These are phyloP conservation scores for Calypte anna DNA, from an alignment of 2,113 vertebrate species.

Conservation along the genomic window DNA sequence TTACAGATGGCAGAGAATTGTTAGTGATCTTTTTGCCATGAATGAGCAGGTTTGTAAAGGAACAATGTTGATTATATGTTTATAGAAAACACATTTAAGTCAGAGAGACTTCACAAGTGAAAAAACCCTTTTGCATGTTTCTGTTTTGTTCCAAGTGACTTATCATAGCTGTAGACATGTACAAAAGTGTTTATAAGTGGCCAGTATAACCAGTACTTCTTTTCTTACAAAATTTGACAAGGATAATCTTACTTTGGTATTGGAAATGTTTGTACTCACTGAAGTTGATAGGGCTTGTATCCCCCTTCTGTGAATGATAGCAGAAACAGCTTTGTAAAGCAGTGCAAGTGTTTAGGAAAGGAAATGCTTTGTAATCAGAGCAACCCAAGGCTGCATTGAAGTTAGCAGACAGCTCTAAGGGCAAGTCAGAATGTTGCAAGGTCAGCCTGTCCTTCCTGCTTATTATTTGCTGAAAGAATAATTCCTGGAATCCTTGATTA, in stretches of 20 bases:
- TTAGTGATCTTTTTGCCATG: not conserved
- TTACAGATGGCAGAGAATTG: not conserved
- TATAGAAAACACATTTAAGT: not conserved
- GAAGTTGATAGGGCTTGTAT: not conserved
- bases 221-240: not conserved
- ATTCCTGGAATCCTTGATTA: conserved; percentile 47
- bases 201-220: not conserved
- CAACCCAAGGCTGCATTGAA: not conserved
- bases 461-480: conserved; percentile 29
- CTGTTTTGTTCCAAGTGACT: not conserved
- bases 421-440: conserved; percentile 7
- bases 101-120: not conserved
- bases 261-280: not conserved
- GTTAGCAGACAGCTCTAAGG: not conserved
- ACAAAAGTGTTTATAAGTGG: not conserved
- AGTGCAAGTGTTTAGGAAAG: not conserved
- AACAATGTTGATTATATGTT: not conserved
- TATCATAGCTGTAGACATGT: not conserved
- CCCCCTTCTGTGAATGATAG: not conserved
- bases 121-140: not conserved
- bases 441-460: conserved; percentile 15
- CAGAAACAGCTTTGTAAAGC: not conserved
- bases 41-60: not conserved
- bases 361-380: not conserved
- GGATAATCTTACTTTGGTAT: not conserved